Conservation (phyloP, 2,888 invertebrate genomes). For the Seira musarum region DNA sequence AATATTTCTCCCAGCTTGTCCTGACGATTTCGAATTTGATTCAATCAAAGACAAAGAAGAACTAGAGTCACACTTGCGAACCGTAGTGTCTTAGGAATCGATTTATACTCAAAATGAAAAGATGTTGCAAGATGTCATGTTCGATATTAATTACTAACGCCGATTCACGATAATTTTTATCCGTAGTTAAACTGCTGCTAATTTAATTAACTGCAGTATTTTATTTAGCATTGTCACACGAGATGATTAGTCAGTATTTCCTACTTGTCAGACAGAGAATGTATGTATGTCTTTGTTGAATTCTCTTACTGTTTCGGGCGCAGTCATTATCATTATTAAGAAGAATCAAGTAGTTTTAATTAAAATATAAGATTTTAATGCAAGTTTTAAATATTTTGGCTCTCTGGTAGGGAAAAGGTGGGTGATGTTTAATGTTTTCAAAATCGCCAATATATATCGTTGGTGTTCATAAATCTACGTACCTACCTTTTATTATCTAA, state of each 20-base stretch:
- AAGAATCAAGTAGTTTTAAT: not conserved
- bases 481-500: no score
- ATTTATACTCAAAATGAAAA: not conserved
- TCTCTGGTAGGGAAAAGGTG: no score
- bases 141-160: not conserved
- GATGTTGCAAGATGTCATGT: not conserved
- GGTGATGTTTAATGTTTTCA: no score
- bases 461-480: no score
- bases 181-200: not conserved
- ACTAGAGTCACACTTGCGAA: conserved; percentile 19
- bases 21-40: conserved; percentile 52
- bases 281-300: no score
- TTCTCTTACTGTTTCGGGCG: no score
- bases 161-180: not conserved
- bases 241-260: not conserved
- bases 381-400: not conserved
- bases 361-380: not conserved
- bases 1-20: conserved; percentile 57
- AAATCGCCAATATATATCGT: no score
- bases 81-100: not conserved
- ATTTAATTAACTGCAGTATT: not conserved
- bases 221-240: not conserved
- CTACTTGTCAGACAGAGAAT: not conserved
- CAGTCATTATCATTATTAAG: not conserved
- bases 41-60: conserved; percentile 65